These are phyloP conservation scores for Agrenia bidenticulata DNA, from an alignment of 2,888 invertebrate species.

Conservation along the genomic window DNA sequence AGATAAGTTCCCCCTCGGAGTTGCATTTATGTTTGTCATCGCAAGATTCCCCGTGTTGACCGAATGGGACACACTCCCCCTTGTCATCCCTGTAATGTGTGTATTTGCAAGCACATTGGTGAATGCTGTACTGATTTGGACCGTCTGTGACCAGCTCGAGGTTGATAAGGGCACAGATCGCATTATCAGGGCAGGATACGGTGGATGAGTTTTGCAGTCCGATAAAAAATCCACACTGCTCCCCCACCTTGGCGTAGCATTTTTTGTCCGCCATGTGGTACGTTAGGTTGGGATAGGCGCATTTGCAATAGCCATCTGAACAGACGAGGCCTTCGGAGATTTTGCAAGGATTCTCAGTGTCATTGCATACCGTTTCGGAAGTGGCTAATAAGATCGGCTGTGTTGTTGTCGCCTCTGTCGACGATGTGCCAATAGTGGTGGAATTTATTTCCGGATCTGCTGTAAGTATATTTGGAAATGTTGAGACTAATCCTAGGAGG, in stretches of 20 bases:
- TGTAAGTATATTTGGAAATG: too few species aligned
- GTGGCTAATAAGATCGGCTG: too few species aligned
- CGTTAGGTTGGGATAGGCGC: conserved; percentile 27
- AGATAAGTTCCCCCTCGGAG: conserved; percentile 30
- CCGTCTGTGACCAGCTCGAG: conserved; percentile 32
- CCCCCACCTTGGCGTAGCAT: conserved; percentile 28
- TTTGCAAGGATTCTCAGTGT: neutral
- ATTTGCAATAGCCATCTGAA: conserved; percentile 28
- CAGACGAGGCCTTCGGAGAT: neutral
- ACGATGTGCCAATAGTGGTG: too few species aligned
- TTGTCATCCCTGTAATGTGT: conserved; percentile 24
- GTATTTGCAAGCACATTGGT: conserved; percentile 27
- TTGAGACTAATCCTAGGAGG: too few species aligned
- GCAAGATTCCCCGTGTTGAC: conserved; percentile 28
- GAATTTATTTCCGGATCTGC: too few species aligned
- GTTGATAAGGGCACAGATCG: conserved; percentile 28
- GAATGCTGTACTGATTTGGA: conserved; percentile 28
- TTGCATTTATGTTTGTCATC: conserved; percentile 28
- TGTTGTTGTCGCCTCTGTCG: too few species aligned
- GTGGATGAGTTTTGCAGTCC: conserved; percentile 31
- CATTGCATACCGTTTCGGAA: neutral
- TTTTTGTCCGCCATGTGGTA: conserved; percentile 20
- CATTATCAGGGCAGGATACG: conserved; percentile 31
- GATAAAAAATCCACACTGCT: conserved; percentile 38
- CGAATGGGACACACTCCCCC: conserved; percentile 29